Evolutionary conservation across 1,140 invertebrate genomes (phyloP).

Genomic region (Drosophila watanabei): DNA sequence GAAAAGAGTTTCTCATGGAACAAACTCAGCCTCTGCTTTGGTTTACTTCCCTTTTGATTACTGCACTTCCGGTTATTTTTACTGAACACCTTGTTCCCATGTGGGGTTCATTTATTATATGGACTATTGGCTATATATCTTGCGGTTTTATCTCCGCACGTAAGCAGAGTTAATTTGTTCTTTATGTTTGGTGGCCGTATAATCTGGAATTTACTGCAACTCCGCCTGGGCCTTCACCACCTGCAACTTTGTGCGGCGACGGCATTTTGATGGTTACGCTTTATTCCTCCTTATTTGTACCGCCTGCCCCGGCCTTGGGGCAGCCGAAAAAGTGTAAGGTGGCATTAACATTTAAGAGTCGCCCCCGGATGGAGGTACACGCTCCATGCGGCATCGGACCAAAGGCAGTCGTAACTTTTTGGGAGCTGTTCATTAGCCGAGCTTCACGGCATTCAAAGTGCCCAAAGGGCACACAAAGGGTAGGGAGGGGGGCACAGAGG

Average conservation of each 20-base stretch:
- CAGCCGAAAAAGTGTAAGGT: constrained; percentile 34
- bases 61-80: constrained; percentile 14
- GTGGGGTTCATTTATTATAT: constrained; percentile 15
- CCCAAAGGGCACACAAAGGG: constrained; percentile 22
- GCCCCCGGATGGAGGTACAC: constrained; percentile 17
- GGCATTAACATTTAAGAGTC: constrained; percentile 73
- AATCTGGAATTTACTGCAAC: constrained; percentile 41
- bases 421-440: constrained; percentile 58
- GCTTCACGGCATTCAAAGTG: constrained; percentile 30
- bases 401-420: constrained; percentile 55
- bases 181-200: constrained; percentile 28
- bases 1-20: not conserved
- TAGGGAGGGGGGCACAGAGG: not conserved
- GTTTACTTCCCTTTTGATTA: constrained; percentile 9
- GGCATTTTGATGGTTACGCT: constrained; percentile 44
- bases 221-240: constrained; percentile 37
- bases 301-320: constrained; percentile 27
- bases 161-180: constrained; percentile 50
- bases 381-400: constrained; percentile 7
- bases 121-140: constrained; percentile 20
- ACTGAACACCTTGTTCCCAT: not conserved
- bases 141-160: constrained; percentile 29
- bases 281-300: constrained; percentile 24
- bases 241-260: constrained; percentile 45
- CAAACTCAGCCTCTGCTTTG: not conserved